Evolutionary conservation across 2,797 vertebrate species (phyloP).

Genomic region (Cyprinodon diabolis): DNA sequence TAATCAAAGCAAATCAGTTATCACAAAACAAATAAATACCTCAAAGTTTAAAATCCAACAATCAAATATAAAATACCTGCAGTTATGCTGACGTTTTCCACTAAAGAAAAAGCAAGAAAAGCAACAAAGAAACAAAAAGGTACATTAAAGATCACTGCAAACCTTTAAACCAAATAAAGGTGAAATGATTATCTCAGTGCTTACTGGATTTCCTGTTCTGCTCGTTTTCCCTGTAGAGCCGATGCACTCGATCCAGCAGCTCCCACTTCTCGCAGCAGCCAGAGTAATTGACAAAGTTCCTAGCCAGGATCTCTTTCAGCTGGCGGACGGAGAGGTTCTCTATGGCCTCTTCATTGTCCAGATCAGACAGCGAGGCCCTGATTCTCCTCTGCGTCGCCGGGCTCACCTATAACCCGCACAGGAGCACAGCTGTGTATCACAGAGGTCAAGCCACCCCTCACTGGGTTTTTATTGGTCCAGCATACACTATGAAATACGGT

Average conservation of each 20-base stretch:
- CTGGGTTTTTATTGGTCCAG: too few species aligned
- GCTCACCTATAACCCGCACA: slow-evolving; percentile 77
- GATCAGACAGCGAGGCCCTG: slow-evolving; percentile 92
- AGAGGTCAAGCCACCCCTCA: too few species aligned
- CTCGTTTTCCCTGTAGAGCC: slow-evolving; percentile 92
- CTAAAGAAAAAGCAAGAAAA: slow-evolving; percentile 58
- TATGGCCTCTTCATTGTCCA: slow-evolving; percentile 91
- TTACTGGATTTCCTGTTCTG: slow-evolving; percentile 91
- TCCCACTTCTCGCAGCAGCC: slow-evolving; percentile 99
- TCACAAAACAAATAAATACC: not conserved
- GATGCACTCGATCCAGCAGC: slow-evolving; percentile 94
- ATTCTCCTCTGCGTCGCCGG: slow-evolving; percentile 86
- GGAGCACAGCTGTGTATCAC: slow-evolving; percentile 4
- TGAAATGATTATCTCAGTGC: slow-evolving; percentile 9
- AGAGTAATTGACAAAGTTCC: slow-evolving; percentile 97
- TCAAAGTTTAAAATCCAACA: not conserved
- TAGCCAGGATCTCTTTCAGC: slow-evolving; percentile 95
- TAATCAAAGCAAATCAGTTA: not conserved
- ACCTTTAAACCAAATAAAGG: not conserved
- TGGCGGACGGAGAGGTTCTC: slow-evolving; percentile 93
- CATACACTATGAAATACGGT: too few species aligned
- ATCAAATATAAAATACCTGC: slow-evolving; percentile 74
- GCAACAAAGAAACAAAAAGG: not conserved
- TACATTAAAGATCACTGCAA: not conserved
- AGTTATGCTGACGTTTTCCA: slow-evolving; percentile 85